Conservation (phyloP, 2,797 vertebrate species). For the Anableps anableps region DNA sequence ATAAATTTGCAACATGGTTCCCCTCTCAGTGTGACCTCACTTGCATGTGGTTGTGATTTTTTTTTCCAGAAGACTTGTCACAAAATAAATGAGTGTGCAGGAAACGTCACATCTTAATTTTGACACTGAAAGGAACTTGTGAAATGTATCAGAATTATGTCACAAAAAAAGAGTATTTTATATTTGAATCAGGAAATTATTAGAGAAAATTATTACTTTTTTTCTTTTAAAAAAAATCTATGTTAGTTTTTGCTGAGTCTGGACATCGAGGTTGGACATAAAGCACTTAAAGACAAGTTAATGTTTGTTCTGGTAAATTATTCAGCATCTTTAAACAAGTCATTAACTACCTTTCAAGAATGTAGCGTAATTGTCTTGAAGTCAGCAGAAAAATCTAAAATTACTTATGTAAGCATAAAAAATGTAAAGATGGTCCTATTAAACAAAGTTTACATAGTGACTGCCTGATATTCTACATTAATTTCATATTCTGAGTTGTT, state of each 20-base stretch:
- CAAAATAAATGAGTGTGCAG: constrained; percentile 39
- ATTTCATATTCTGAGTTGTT: not conserved
- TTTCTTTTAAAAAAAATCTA: constrained; percentile 12
- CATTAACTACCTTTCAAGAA: constrained; percentile 63
- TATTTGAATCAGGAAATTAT: constrained; percentile 8
- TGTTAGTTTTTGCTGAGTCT: constrained; percentile 47
- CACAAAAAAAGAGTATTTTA: not conserved
- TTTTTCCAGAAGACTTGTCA: constrained; percentile 22
- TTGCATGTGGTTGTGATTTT: constrained; percentile 64
- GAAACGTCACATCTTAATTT: constrained; percentile 18
- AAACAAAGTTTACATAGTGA: not conserved
- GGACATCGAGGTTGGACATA: constrained; percentile 11
- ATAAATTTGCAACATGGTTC: constrained; percentile 82
- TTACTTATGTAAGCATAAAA: not conserved
- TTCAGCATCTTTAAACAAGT: constrained; percentile 63
- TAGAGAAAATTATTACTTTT: constrained; percentile 14
- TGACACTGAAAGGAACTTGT: not conserved
- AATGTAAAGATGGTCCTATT: not conserved
- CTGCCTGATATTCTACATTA: not conserved
- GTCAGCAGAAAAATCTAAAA: constrained; percentile 38
- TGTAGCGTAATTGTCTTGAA: constrained; percentile 40
- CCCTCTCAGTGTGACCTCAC: constrained; percentile 69
- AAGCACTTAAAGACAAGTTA: constrained; percentile 53
- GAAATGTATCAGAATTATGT: not conserved
- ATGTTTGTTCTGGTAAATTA: constrained; percentile 73